Evolutionary conservation across 2,113 vertebrate species (phyloP).

Genomic region (Saimiri boliviensis): DNA sequence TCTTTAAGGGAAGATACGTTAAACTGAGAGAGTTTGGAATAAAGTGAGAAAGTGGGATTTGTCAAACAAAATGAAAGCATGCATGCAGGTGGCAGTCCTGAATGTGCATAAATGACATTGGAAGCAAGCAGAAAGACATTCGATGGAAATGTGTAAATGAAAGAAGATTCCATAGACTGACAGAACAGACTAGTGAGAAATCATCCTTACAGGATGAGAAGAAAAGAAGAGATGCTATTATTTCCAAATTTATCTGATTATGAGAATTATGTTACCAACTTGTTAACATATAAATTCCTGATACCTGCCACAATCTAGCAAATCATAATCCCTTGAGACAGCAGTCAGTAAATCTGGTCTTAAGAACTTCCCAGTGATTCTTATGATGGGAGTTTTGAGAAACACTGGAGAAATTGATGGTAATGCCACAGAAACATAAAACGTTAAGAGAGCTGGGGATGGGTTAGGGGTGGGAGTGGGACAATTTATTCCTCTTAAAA

Average conservation of each 20-base stretch:
- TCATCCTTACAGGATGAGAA: neutral
- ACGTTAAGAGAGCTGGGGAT: neutral
- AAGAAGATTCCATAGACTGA: neutral
- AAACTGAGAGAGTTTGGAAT: neutral
- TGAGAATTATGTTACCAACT: neutral
- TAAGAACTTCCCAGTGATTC: neutral
- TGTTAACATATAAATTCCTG: neutral
- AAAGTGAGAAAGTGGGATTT: neutral
- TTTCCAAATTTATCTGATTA: neutral
- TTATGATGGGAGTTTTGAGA: neutral
- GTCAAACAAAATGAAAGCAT: neutral
- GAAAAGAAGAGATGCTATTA: neutral
- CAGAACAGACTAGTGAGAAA: neutral
- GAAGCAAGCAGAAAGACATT: neutral
- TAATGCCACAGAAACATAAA: constrained; percentile 17
- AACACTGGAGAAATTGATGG: neutral
- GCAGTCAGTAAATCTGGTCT: neutral
- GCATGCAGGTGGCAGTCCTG: fast-evolving
- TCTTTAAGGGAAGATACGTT: neutral
- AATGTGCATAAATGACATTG: too few relatives aligned
- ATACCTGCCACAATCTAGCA: neutral
- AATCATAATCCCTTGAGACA: neutral
- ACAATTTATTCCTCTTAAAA: neutral
- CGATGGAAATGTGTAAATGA: neutral
- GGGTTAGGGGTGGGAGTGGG: neutral